phyloP scores from a whole-genome alignment of 2,888 invertebrate genomes.

The Caenorhabditis wallacei region DNA sequence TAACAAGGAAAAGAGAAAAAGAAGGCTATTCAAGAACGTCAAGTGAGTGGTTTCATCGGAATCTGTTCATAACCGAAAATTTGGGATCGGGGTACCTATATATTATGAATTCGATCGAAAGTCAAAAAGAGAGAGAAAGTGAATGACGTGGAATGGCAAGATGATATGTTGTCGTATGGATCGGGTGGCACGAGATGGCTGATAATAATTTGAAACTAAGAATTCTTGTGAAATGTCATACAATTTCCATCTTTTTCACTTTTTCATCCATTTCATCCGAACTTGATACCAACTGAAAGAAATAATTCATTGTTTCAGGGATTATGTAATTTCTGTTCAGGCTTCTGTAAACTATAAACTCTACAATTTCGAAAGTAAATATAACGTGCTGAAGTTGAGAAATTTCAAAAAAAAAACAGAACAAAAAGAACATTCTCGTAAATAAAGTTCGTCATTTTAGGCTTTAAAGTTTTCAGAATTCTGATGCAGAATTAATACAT shows the following conservation, averaged over 20 bases:
- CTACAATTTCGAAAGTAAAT: not conserved
- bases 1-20: not conserved
- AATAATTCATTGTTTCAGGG: not conserved
- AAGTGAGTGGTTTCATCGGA: constrained; percentile 60
- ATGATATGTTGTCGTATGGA: constrained; percentile 58
- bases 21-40: constrained; percentile 58
- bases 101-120: constrained; percentile 56
- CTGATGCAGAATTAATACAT: no score
- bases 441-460: not conserved
- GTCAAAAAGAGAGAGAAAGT: constrained; percentile 7
- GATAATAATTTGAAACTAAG: constrained; percentile 7
- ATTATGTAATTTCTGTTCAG: not conserved
- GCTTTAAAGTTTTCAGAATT: no score
- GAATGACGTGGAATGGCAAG: constrained; percentile 58
- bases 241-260: constrained; percentile 64
- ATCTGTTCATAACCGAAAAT: constrained; percentile 58
- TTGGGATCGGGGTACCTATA: constrained; percentile 40
- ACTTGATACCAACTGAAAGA: constrained; percentile 61
- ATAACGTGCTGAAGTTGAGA: not conserved
- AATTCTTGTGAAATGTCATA: constrained; percentile 13
- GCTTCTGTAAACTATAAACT: constrained; percentile 12
- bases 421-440: not conserved
- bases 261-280: constrained; percentile 61
- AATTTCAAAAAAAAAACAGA: not conserved
- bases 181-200: constrained; percentile 43